Conservation (phyloP, 1,140 invertebrate species). For the Sinella curviseta region DNA sequence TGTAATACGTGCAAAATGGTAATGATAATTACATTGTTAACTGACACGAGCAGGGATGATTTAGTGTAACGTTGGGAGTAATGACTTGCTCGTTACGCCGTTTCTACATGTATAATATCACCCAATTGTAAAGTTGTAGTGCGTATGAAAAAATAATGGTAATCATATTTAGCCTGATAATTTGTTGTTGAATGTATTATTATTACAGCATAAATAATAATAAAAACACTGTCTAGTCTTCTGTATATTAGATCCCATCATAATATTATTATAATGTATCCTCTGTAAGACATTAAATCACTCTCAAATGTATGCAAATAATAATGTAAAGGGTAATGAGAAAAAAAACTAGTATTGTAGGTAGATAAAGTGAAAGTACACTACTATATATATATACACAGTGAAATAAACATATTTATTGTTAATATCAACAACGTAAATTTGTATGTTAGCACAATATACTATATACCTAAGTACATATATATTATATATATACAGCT, state of each 20-base stretch:
- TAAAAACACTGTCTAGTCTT: constrained; percentile 15
- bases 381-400: not conserved
- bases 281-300: constrained; percentile 6
- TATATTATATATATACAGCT: no score
- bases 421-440: constrained; percentile 9
- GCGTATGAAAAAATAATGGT: no score
- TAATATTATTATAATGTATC: not conserved
- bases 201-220: not conserved
- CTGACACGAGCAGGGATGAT: not conserved
- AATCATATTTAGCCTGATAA: not conserved
- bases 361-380: not conserved
- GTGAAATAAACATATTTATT: constrained; percentile 20
- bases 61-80: no score
- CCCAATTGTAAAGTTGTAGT: no score
- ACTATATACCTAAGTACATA: not conserved
- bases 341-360: not conserved
- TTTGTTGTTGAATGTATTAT: not conserved
- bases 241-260: not conserved
- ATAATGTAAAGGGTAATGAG: not conserved
- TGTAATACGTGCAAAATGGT: not conserved
- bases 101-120: no score
- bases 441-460: not conserved
- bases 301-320: constrained; percentile 2
- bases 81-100: no score
- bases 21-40: not conserved